Evolutionary conservation across 2,113 vertebrate genomes (phyloP), one percentile per base, ranked within the genome.

Genomic region (Sigmodon hispidus): DNA sequence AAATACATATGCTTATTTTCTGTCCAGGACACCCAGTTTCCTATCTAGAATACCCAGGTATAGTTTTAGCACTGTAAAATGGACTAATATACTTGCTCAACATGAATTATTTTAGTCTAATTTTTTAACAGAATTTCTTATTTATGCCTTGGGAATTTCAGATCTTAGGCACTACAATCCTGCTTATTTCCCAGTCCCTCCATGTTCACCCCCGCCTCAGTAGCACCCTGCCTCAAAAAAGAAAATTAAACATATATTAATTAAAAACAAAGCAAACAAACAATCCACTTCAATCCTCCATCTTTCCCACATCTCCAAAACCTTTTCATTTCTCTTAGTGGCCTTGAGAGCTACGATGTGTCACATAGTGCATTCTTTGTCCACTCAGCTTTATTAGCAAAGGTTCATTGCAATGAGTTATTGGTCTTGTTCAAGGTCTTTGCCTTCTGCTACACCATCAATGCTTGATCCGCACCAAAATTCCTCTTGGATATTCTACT

Each of bases 141-240:
- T 24, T 61, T 22, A 61, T 17, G 36, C 15, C 36, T 69, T 36
- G 65, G 31, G 34, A 69, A 69, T 34, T 16, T 36, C 31, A 36
- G 15, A 36, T 69, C 15, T 36, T 36, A 7, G 13, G 15, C 13
- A 69, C 67, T 15, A 69, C 34, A 36, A 7, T 36, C 15, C 34
- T 36, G 67, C 15, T 69, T 15, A 36, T 7, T 36, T 69, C 15
- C 67, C 4, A 69, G 67, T 36, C 67, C 34, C 15, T 69, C 15
- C 0, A 1, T 36, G 7, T 36, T 15, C 17, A 2, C 15, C 13
- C 2, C 65, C 34, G 29, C 13, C 34, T 5, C 13, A 36, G 15
- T 69, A 69, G 67, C 34, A 36, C 17, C 36, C 67, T 6, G 1
- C 22, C 67, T n/a, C 5, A 65, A 31, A 13, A 31, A 65, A 65